These are phyloP conservation scores for Otocyon megalotis DNA, from an alignment of 2,113 vertebrate genomes.

Conservation along the genomic window DNA sequence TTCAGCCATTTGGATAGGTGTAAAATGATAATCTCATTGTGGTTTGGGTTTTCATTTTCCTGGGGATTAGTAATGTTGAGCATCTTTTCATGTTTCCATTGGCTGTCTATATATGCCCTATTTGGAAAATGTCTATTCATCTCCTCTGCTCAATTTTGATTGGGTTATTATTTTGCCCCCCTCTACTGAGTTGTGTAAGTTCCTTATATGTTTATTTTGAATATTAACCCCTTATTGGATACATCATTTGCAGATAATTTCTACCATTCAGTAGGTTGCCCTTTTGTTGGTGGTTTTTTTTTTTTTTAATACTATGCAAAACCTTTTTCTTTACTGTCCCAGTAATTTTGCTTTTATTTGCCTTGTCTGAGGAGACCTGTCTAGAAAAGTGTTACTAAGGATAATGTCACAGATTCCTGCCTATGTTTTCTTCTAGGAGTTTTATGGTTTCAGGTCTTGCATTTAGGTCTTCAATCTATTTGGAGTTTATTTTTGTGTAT, in stretches of 20 bases:
- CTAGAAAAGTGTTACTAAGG: not conserved
- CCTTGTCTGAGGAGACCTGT: not conserved
- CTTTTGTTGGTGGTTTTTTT: not conserved
- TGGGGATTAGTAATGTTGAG: not conserved
- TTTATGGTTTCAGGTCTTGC: not conserved
- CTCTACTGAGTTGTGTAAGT: not conserved
- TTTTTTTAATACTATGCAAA: not conserved
- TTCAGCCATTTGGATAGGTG: not conserved
- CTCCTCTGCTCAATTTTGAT: not conserved
- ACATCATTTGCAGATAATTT: not conserved
- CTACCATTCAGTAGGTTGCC: not conserved
- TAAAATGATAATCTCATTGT: not conserved
- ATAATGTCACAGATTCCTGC: not conserved
- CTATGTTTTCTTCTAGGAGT: not conserved
- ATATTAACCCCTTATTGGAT: not conserved
- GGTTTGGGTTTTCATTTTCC: not conserved
- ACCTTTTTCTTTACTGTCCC: not conserved
- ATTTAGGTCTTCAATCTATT: not conserved
- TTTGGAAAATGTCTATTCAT: not conserved
- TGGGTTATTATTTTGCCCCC: not conserved
- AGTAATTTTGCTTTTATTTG: not conserved
- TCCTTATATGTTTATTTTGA: not conserved
- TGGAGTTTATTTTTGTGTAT: not conserved
- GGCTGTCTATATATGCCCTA: not conserved
- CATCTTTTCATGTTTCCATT: not conserved